Evolutionary conservation across 2,113 vertebrate species (phyloP), one percentile per base, ranked within the genome.

Genomic region (Neofelis nebulosa): DNA sequence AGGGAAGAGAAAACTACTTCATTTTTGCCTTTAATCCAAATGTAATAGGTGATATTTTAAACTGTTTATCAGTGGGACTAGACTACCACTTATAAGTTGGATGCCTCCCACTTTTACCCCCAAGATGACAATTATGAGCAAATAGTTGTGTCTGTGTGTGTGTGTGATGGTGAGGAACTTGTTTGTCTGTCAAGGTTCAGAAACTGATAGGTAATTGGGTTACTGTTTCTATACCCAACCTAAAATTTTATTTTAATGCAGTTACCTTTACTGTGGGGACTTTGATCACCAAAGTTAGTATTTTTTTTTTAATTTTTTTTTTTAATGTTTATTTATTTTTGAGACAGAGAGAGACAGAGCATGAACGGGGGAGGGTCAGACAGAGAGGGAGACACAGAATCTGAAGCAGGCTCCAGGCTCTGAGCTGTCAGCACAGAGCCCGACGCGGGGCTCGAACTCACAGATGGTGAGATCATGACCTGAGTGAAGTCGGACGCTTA

Each of bases 231-330:
- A 18, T 45, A 80, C 12, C 10, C 27, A 52, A n/a, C 31, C 29
- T 81, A 86, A 85, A 78, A 41, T 65, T 94, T 97, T 85, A 78
- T 86, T 86, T 74, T 94, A 69, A 52, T 87, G 21, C 21, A 25
- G 15, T 50, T 91, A 6, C 52, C 41, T 87, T 52, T 91, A 87
- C 23, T 90, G 68, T n/a, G 21, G n/a, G n/a, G 27, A 33, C 38
- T 79, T 78, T 73, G 36, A 55, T 85, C 8, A 63, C 12, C 14
- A 57, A 66, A 87, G 23, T 7, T 50, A n/a, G 1, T 66, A 87
- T 87, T 96, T 38, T 38, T 38, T 38, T 38, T 38, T 38, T 4
- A 38, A 38, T 38, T 38, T 38, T 38, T 38, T 38, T 38, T 38
- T 38, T 38, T 38, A 38, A 38, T 38, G 38, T 38, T 38, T 38